Conservation (phyloP, 2,888 invertebrate genomes). For the Criorhina ranunculi region DNA sequence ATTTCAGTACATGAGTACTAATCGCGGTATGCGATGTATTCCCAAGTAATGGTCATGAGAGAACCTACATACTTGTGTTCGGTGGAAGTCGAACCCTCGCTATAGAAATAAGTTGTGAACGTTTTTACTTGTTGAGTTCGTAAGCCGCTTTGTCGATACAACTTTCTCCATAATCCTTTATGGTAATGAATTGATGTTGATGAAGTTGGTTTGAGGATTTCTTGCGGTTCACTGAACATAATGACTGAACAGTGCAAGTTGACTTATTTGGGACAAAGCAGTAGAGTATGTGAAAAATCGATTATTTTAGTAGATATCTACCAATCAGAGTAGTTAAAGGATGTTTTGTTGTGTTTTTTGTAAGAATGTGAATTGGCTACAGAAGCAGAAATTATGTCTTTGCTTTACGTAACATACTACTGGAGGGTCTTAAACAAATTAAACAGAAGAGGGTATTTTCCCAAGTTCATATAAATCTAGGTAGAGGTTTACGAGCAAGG, state of each 20-base stretch:
- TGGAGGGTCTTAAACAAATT: too few species aligned
- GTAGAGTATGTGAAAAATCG: background rate
- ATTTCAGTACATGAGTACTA: slow-evolving; percentile 66
- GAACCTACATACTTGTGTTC: slow-evolving; percentile 42
- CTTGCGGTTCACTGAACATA: slow-evolving; percentile 20
- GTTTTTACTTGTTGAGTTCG: slow-evolving; percentile 44
- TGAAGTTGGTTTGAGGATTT: slow-evolving; percentile 23
- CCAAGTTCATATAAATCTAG: too few species aligned
- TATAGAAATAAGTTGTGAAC: slow-evolving; percentile 36
- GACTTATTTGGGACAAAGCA: background rate
- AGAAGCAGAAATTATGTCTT: too few species aligned
- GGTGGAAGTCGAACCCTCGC: slow-evolving; percentile 22
- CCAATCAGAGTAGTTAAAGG: too few species aligned
- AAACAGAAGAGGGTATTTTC: too few species aligned
- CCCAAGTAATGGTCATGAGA: slow-evolving; percentile 48
- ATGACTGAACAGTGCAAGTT: slow-evolving; percentile 16
- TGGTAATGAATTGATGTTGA: slow-evolving; percentile 59
- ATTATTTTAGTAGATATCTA: too few species aligned
- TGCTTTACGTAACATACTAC: too few species aligned
- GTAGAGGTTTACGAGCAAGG: too few species aligned
- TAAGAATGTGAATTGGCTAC: too few species aligned
- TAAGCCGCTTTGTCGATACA: slow-evolving; percentile 70
- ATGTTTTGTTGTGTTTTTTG: too few species aligned
- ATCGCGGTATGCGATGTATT: slow-evolving; percentile 62
- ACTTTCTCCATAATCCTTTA: slow-evolving; percentile 68